phyloP scores from a whole-genome alignment of 53 echinoderm and acorn worm genomes.

The Mesocentrotus franciscanus region DNA sequence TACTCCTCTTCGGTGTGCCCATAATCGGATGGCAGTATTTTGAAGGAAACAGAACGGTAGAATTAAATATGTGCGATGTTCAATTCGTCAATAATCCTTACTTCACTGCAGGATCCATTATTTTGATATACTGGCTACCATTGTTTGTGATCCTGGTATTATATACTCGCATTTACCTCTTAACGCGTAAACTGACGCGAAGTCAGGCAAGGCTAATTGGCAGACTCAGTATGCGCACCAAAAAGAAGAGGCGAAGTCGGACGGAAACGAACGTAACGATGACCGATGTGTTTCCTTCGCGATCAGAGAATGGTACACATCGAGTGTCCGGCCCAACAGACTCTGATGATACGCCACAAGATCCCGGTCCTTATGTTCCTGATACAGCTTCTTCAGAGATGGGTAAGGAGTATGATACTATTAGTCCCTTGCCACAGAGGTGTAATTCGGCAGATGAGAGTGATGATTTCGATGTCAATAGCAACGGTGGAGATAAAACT shows the following conservation, averaged over 20 bases:
- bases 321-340: conserved; percentile 77
- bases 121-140: conserved; percentile 92
- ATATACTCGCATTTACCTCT: conserved; percentile 87
- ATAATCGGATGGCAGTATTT: conserved; percentile 96
- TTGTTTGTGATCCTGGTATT: conserved; percentile 85
- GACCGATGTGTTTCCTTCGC: background rate
- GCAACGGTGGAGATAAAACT: conserved; percentile 58
- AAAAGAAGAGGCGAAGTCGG: conserved; percentile 69
- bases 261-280: conserved; percentile 52
- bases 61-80: conserved; percentile 74
- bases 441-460: conserved; percentile 66
- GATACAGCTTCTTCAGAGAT: conserved; percentile 72
- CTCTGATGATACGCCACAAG: conserved; percentile 79
- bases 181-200: conserved; percentile 84
- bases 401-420: conserved; percentile 62
- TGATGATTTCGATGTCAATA: conserved; percentile 65
- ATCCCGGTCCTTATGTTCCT: conserved; percentile 64
- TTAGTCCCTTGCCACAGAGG: conserved; percentile 58
- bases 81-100: conserved; percentile 85
- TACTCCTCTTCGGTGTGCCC: conserved; percentile 85
- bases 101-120: conserved; percentile 90
- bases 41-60: conserved; percentile 86
- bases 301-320: conserved; percentile 53
- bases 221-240: conserved; percentile 79
- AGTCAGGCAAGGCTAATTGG: conserved; percentile 89